Base-by-base conservation (phyloP, 2,113 vertebrate genomes). In the Pelecanus crispus region DNA sequence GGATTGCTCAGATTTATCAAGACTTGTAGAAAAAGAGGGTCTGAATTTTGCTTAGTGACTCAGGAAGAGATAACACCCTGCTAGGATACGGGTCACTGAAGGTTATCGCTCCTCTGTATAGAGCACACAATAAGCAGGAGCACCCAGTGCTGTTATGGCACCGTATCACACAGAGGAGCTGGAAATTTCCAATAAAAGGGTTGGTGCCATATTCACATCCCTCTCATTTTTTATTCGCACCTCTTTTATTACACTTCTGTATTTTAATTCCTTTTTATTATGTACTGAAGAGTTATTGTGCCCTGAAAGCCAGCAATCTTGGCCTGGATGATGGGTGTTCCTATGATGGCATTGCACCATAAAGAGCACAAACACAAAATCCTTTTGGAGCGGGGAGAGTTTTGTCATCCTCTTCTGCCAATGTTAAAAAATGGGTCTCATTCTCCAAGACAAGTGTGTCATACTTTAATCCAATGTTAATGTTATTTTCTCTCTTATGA, bases 191-290 rank as follows among this genome's bases (percentile, higher is more conserved):
- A 89, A 1, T 34, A 6, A 66, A 70, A 79, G 6, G 21, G 5
- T 24, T 81, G 18, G 11, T 62, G 29, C 13, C 28, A 31, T 73
- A 50, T 53, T 75, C 70, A 66, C 32, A 75, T 17, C 22, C 18
- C 26, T 78, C 71, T 66, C 17, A 40, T 40, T 44, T 86, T 61
- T 83, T 92, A 86, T 68, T 92, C 67, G 61, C 36, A 50, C 45
- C 94, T 93, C 18, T 59, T 96, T 97, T 86, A 97, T 94, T 92
- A 88, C 56, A 83, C 58, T 81, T 78, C 44, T 7, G 29, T 65
- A 86, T 94, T 96, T 97, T 85, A 66, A 80, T 90, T 95, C 32
- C 13, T 55, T 89, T 73, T 97, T 96, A 97, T 92, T 88, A 67
- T 82, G 31, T 70, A 61, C 63, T 86, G 73, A 24, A 74, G 32